Evolutionary conservation across 2,888 invertebrate species (phyloP).

Genomic region (Epinotia brunnichana): DNA sequence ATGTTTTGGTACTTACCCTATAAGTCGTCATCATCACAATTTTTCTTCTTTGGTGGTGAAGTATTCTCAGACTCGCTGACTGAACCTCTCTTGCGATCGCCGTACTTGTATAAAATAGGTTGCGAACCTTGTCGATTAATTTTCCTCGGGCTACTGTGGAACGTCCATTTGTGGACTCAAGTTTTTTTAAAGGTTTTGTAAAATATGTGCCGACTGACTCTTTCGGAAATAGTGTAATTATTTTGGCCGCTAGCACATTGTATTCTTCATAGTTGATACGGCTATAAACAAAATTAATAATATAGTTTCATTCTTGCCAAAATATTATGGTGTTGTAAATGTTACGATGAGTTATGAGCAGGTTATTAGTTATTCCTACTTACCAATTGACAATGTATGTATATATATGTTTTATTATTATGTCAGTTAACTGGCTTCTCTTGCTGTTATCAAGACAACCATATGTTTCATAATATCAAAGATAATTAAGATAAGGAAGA

Average conservation of each 20-base stretch:
- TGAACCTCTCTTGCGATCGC: slow-evolving; percentile 12
- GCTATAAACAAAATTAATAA: slow-evolving; percentile 22
- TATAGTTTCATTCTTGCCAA: slow-evolving; percentile 3
- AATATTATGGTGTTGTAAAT: slow-evolving; percentile 2
- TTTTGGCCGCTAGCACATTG: slow-evolving; percentile 31
- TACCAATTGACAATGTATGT: slow-evolving; percentile 33
- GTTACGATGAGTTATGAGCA: too few relatives aligned
- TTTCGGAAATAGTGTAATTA: slow-evolving; percentile 33
- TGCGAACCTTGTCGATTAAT: slow-evolving; percentile 33
- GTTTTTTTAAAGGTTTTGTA: slow-evolving; percentile 29
- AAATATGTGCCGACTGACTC: slow-evolving; percentile 35
- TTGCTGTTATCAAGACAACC: slow-evolving; percentile 24
- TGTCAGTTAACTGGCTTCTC: slow-evolving; percentile 33
- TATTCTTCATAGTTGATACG: slow-evolving; percentile 37
- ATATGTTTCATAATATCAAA: slow-evolving; percentile 27
- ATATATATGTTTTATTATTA: slow-evolving; percentile 36
- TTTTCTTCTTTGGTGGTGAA: slow-evolving; percentile 12
- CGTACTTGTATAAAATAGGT: slow-evolving; percentile 30
- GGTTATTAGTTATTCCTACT: slow-evolving; percentile 8
- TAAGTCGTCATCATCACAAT: slow-evolving; percentile 6
- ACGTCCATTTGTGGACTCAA: slow-evolving; percentile 22
- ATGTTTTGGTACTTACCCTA: slow-evolving; percentile 11
- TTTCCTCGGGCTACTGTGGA: slow-evolving; percentile 33
- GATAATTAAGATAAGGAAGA: too few relatives aligned
- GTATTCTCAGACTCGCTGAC: slow-evolving; percentile 12